A percentile compares a stretch with the other conserved stretches of the same genome.
These are phyloP conservation scores for Caenorhabditis sp. DNA, from an alignment of 2,888 invertebrate species.

Conservation along the genomic window DNA sequence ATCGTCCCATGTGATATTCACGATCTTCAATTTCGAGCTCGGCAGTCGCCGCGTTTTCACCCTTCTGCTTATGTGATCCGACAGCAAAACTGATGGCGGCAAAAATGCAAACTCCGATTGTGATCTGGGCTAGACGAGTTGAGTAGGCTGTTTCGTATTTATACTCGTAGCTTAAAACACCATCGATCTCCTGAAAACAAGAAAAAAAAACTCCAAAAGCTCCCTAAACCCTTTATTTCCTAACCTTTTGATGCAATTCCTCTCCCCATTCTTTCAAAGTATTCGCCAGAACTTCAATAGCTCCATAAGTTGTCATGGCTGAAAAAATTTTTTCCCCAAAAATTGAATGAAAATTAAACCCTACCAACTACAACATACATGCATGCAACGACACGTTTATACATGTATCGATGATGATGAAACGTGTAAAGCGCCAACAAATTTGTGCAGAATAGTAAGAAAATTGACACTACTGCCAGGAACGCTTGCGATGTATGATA, in stretches of 20 bases:
- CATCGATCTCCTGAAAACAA: constrained; percentile 25
- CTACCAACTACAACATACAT: constrained; percentile 63
- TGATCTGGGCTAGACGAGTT: constrained; percentile 42
- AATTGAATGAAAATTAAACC: constrained; percentile 1
- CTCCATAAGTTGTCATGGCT: constrained; percentile 62
- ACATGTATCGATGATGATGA: constrained; percentile 68
- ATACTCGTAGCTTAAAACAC: constrained; percentile 60
- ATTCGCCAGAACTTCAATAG: constrained; percentile 63
- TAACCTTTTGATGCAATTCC: constrained; percentile 8
- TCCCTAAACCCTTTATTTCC: no score
- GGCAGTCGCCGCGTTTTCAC: constrained; percentile 65
- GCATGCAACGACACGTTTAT: constrained; percentile 63
- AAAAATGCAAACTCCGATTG: constrained; percentile 51
- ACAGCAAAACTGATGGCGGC: constrained; percentile 56
- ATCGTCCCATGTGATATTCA: constrained; percentile 61
- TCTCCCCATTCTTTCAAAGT: constrained; percentile 67
- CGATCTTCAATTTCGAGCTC: constrained; percentile 69
- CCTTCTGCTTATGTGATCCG: constrained; percentile 67
- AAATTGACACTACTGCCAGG: constrained; percentile 58
- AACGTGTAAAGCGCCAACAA: constrained; percentile 66
- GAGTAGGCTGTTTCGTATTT: constrained; percentile 49
- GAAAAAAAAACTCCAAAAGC: no score
- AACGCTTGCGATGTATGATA: constrained; percentile 69
- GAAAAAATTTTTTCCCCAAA: constrained; percentile 14
- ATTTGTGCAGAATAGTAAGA: constrained; percentile 63